Percentiles rank a stretch among this genome's conserved stretches.
Evolutionary conservation across 1,140 invertebrate genomes (phyloP).

Genomic region (Hypothenemus hampei): DNA sequence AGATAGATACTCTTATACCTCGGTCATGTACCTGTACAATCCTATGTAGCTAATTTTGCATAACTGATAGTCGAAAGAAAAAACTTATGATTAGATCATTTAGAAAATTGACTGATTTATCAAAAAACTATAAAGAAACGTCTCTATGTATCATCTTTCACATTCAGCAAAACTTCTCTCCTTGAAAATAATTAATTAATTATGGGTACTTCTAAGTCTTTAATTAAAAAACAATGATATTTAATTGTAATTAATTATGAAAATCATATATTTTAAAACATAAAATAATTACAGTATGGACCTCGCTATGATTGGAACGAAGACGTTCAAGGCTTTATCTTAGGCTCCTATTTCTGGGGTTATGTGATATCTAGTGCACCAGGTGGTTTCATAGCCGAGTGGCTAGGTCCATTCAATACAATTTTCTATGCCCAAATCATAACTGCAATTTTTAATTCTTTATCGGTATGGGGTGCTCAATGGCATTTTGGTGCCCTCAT

Average conservation of each 20-base stretch:
- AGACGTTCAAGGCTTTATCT: conserved; percentile 57
- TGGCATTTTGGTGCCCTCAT: conserved; percentile 58
- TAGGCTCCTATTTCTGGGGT: conserved; percentile 66
- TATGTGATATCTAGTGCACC: conserved; percentile 41
- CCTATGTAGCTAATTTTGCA: too few species aligned
- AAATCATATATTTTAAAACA: background rate
- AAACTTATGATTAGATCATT: too few species aligned
- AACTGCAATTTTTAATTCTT: conserved; percentile 63
- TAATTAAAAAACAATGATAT: background rate
- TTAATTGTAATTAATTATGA: background rate
- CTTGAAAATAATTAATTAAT: background rate
- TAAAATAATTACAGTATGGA: conserved; percentile 36
- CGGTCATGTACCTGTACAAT: too few species aligned
- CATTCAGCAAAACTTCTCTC: background rate
- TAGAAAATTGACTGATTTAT: too few species aligned
- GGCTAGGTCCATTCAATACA: conserved; percentile 53
- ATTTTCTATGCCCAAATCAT: conserved; percentile 64
- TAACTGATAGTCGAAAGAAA: too few species aligned
- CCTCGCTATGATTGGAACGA: conserved; percentile 55
- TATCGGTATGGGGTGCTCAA: conserved; percentile 60
- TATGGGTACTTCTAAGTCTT: background rate
- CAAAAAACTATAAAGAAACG: too few species aligned
- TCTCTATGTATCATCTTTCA: too few species aligned
- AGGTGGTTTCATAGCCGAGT: conserved; percentile 43
- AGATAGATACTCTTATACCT: too few species aligned